Evolutionary conservation across 37 sponge, comb jelly and placozoan species (phyloP), one percentile per base, ranked within the genome.

Genomic region (Hexactinellida sp.): DNA sequence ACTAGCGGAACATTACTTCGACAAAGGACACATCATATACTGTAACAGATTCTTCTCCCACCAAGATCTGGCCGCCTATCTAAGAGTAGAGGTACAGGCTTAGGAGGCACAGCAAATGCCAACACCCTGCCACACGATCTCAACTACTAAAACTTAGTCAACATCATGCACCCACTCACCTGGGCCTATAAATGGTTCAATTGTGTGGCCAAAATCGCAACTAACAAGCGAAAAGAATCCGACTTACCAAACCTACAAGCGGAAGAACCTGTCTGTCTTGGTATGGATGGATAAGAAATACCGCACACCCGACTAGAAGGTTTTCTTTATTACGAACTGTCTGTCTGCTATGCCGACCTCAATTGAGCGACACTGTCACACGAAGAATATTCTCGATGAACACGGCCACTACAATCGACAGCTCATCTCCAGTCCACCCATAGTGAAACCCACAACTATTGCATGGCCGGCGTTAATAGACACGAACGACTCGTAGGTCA

Each of bases 281-380:
- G 76, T 63, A 63, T 63, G 76, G 76, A 63, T 63, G 76, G 76
- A 63, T 23, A 63, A 63, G 76, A 63, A 63, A n/a, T 63, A 63
- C 13, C 76, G 76, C 5, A 21, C 76, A 21, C 19, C 3, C 13
- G 76, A 63, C 76, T 21, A 63, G 13, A 63, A 63, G 21, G 76
- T 63, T 3, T 7, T 63, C 30, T 63, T 63, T n/a, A 63, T 63
- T 63, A 7, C 3, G 3, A 63, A 63, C 13, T 63, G 76, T 23
- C 76, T 63, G 5, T 23, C 76, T 7, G 13, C 1, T 23, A 63
- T 63, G 1, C 76, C 76, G 76, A 63, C 19, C 3, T 7, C 3
- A 63, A 9, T 19, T 16, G 76, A 63, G 13, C 13, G 3, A 3
- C 76, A 63, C 3, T 23, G 3, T 32, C 76, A 63, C 3, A 7